Percentiles rank a stretch among this genome's conserved stretches.
These are phyloP conservation scores for Rhinopomastus cyanomelas DNA, from an alignment of 2,113 vertebrate species.

Conservation along the genomic window DNA sequence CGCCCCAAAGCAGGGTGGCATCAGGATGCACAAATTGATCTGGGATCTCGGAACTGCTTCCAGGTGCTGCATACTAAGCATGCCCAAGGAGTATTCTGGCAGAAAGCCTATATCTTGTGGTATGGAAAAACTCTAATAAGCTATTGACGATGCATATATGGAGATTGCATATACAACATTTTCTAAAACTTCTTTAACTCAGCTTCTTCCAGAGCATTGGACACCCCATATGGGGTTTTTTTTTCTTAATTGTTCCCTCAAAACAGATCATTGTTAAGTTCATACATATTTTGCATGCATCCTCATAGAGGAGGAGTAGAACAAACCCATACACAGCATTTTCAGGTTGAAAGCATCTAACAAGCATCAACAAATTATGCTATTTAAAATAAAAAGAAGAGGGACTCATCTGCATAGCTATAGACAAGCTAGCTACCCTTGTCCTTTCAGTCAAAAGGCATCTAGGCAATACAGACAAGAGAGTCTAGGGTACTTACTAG, in stretches of 20 bases:
- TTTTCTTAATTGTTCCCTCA: conserved; percentile 56
- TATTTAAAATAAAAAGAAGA: conserved; percentile 56
- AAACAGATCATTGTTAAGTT: conserved; percentile 54
- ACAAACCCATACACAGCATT: conserved; percentile 56
- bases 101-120: conserved; percentile 47
- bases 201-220: conserved; percentile 60
- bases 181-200: conserved; percentile 62
- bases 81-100: conserved; percentile 47
- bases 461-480: neutral
- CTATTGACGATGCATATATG: conserved; percentile 63
- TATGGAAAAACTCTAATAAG: conserved; percentile 59
- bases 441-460: conserved; percentile 18
- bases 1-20: neutral
- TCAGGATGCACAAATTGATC: neutral
- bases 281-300: conserved; percentile 41
- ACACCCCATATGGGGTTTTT: conserved; percentile 17
- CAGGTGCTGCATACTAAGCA: conserved; percentile 65
- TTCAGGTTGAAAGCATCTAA: conserved; percentile 70
- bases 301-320: conserved; percentile 20
- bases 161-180: conserved; percentile 63
- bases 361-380: conserved; percentile 67
- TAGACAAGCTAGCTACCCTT: conserved; percentile 36
- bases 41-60: conserved; percentile 56
- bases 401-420: conserved; percentile 63
- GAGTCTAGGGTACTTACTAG: neutral